Conservation (phyloP, 2,888 invertebrate genomes). For the Harpalus rufipes region DNA sequence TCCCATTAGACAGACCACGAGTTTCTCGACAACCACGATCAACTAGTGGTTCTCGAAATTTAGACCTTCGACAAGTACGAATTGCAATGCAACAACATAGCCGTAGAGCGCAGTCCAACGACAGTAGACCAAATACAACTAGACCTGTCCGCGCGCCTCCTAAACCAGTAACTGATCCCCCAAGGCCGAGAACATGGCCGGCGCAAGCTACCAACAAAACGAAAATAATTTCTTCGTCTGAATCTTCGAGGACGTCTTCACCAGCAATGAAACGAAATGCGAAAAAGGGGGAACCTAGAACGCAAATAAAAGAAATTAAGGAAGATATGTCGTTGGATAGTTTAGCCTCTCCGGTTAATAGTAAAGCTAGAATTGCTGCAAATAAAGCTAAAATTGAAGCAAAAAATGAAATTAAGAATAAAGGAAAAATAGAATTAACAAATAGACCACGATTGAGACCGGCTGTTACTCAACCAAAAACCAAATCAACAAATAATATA, state of each 20-base stretch:
- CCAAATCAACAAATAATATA: conserved; percentile 56
- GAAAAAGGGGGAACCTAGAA: conserved; percentile 74
- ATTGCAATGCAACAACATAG: conserved; percentile 77
- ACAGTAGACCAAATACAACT: conserved; percentile 67
- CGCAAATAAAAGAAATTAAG: conserved; percentile 74
- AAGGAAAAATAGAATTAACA: conserved; percentile 9
- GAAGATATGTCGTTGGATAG: conserved; percentile 79
- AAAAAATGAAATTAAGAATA: conserved; percentile 28
- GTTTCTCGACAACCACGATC: conserved; percentile 73
- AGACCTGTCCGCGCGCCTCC: conserved; percentile 45
- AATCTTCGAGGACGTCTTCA: conserved; percentile 85
- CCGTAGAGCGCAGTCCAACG: conserved; percentile 75
- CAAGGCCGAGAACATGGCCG: conserved; percentile 64
- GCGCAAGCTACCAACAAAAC: conserved; percentile 58
- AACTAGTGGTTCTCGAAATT: conserved; percentile 73
- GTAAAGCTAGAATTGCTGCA: conserved; percentile 43
- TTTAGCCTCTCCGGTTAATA: conserved; percentile 76
- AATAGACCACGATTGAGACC: conserved; percentile 24
- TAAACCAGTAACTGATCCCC: conserved; percentile 57
- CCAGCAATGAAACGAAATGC: conserved; percentile 77
- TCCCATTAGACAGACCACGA: conserved; percentile 76
- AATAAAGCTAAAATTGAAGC: conserved; percentile 56
- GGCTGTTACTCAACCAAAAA: conserved; percentile 48
- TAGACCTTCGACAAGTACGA: conserved; percentile 77
- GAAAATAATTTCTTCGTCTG: conserved; percentile 73